These are phyloP conservation scores for Hirundichthys speculiger DNA, from an alignment of 2,113 vertebrate genomes.

Conservation along the genomic window DNA sequence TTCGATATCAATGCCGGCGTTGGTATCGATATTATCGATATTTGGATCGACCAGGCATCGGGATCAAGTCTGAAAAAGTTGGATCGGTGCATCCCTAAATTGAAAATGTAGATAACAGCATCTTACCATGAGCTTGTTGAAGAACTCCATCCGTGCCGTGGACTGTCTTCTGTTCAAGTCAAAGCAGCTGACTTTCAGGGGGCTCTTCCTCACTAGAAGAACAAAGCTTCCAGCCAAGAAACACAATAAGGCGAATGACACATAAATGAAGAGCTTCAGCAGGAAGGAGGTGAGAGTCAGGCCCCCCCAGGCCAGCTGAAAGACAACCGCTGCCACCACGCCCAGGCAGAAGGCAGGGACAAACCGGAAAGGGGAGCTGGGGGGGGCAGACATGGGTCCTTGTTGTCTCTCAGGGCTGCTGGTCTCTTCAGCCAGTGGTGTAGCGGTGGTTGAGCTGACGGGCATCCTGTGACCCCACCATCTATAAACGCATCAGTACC, in stretches of 20 bases:
- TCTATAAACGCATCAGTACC: conserved; percentile 65
- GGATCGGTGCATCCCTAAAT: too few relatives aligned
- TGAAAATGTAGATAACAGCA: neutral
- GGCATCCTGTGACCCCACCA: conserved; percentile 76
- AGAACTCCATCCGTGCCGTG: conserved; percentile 64
- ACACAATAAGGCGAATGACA: conserved; percentile 81
- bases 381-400: conserved; percentile 67
- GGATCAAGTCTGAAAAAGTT: too few relatives aligned
- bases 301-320: conserved; percentile 79
- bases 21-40: too few relatives aligned
- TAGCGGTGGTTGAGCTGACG: conserved; percentile 59
- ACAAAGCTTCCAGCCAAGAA: conserved; percentile 79
- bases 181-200: conserved; percentile 75
- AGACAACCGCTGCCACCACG: conserved; percentile 74
- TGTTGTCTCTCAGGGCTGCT: conserved; percentile 56
- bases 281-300: conserved; percentile 80
- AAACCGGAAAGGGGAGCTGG: conserved; percentile 66
- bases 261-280: conserved; percentile 81
- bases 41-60: too few relatives aligned
- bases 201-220: conserved; percentile 77
- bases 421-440: conserved; percentile 69
- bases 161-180: conserved; percentile 59
- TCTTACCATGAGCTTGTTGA: conserved; percentile 81
- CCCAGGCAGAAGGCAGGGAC: conserved; percentile 76
- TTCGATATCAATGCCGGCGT: too few relatives aligned